Percentiles rank a stretch among this genome's conserved stretches.
Conservation (phyloP, 2,888 invertebrate species). For the Hirtodrosophila trivittata region DNA sequence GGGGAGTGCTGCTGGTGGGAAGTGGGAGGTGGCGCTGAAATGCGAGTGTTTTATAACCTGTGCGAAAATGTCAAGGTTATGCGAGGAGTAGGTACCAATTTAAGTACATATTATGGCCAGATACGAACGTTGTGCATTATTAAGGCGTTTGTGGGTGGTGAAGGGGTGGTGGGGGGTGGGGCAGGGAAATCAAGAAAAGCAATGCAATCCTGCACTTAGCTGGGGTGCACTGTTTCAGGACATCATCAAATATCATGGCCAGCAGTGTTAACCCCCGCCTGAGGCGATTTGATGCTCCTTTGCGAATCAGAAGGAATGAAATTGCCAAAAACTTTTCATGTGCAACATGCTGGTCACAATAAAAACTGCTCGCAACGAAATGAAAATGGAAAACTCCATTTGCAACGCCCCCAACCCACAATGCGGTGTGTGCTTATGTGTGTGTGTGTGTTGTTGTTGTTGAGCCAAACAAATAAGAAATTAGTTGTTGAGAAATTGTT, state of each 20-base stretch:
- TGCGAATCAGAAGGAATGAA: slow-evolving; percentile 53
- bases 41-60: slow-evolving; percentile 53
- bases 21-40: neutral
- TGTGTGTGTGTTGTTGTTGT: slow-evolving; percentile 39
- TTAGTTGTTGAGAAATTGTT: slow-evolving; percentile 76
- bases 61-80: slow-evolving; percentile 57
- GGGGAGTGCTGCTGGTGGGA: neutral
- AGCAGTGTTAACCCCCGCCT: slow-evolving; percentile 1
- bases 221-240: slow-evolving; percentile 19
- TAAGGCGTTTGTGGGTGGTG: slow-evolving; percentile 1
- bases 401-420: slow-evolving; percentile 36
- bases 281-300: slow-evolving; percentile 10
- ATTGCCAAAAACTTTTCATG: slow-evolving; percentile 70
- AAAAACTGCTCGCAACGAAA: slow-evolving; percentile 52
- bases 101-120: slow-evolving; percentile 43
- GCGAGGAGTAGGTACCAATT: slow-evolving; percentile 22
- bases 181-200: slow-evolving; percentile 3
- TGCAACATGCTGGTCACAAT: slow-evolving; percentile 64
- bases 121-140: slow-evolving; percentile 37
- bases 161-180: neutral
- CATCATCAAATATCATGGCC: slow-evolving; percentile 35
- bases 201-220: slow-evolving; percentile 21
- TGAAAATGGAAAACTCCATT: slow-evolving; percentile 72
- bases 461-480: slow-evolving; percentile 78
- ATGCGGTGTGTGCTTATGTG: slow-evolving; percentile 1